These are phyloP conservation scores for Iphiclides podalirius DNA, from an alignment of 2,888 invertebrate genomes.

Conservation along the genomic window DNA sequence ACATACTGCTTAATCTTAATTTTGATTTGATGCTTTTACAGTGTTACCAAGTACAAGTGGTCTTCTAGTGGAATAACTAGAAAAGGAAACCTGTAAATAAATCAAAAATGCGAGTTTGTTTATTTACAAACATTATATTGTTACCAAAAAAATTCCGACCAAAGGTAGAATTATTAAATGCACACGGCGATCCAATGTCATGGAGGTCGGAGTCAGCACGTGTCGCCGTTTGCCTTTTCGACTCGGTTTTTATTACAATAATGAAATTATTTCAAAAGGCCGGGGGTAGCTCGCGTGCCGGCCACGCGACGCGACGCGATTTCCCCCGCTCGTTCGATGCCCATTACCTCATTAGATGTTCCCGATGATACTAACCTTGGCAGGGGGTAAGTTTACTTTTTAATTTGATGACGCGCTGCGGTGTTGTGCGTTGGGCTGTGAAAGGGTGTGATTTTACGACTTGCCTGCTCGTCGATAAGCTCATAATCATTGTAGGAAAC, in stretches of 20 bases:
- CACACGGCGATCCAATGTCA: slow-evolving; percentile 33
- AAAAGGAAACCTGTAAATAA: too few species aligned
- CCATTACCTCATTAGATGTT: slow-evolving; percentile 72
- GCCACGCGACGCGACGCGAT: slow-evolving; percentile 39
- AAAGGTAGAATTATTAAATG: background rate
- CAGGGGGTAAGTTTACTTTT: slow-evolving; percentile 63
- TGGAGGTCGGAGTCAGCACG: slow-evolving; percentile 52
- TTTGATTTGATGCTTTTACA: too few species aligned
- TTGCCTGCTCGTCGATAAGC: slow-evolving; percentile 22
- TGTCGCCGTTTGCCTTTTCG: slow-evolving; percentile 71
- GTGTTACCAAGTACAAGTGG: too few species aligned
- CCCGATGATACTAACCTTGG: slow-evolving; percentile 48
- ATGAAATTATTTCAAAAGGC: slow-evolving; percentile 64
- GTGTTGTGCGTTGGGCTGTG: slow-evolving; percentile 41
- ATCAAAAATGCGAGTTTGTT: too few species aligned
- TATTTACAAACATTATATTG: too few species aligned
- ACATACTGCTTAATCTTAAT: too few species aligned
- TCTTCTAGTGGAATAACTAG: too few species aligned
- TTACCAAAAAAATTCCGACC: too few species aligned
- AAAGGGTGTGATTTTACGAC: slow-evolving; percentile 61
- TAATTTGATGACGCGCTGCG: slow-evolving; percentile 63
- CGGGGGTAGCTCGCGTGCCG: slow-evolving; percentile 55
- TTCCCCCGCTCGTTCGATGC: slow-evolving; percentile 42
- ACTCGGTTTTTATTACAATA: slow-evolving; percentile 72
- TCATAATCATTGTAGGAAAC: slow-evolving; percentile 1